These are phyloP conservation scores for Megastigmus dorsalis DNA, from an alignment of 2,888 invertebrate genomes.

Conservation along the genomic window DNA sequence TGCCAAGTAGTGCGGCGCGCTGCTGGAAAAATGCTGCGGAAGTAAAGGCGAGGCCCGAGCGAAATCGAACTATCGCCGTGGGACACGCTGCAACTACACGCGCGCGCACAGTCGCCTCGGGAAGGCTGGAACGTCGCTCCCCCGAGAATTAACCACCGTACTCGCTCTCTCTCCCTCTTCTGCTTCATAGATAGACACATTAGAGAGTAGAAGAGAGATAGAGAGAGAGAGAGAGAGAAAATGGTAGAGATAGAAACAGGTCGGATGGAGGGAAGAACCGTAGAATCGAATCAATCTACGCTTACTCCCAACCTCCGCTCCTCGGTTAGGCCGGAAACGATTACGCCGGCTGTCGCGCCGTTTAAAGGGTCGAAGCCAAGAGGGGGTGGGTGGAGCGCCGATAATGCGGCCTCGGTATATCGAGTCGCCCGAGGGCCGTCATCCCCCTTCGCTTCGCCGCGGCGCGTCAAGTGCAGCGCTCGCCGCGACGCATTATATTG, in stretches of 20 bases:
- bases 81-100: neutral
- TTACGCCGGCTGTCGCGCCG: constrained; percentile 28
- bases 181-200: neutral
- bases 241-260: constrained; percentile 7
- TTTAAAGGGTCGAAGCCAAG: neutral
- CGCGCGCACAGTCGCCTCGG: constrained; percentile 13
- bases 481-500: neutral
- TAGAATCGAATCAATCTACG: constrained; percentile 45
- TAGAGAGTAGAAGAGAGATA: constrained; percentile 9
- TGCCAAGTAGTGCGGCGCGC: too few relatives aligned
- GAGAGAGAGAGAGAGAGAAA: neutral
- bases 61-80: constrained; percentile 32
- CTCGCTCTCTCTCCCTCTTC: too few relatives aligned
- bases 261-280: neutral
- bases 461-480: neutral
- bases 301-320: neutral
- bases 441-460: neutral
- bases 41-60: too few relatives aligned
- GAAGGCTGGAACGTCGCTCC: constrained; percentile 1
- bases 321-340: constrained; percentile 40
- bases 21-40: too few relatives aligned
- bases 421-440: neutral
- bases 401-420: neutral
- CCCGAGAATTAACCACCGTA: constrained; percentile 7
- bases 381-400: constrained; percentile 3